These are phyloP conservation scores for Actinernus sp. DNA, from an alignment of 92 coral and sea anemone species.

Conservation along the genomic window DNA sequence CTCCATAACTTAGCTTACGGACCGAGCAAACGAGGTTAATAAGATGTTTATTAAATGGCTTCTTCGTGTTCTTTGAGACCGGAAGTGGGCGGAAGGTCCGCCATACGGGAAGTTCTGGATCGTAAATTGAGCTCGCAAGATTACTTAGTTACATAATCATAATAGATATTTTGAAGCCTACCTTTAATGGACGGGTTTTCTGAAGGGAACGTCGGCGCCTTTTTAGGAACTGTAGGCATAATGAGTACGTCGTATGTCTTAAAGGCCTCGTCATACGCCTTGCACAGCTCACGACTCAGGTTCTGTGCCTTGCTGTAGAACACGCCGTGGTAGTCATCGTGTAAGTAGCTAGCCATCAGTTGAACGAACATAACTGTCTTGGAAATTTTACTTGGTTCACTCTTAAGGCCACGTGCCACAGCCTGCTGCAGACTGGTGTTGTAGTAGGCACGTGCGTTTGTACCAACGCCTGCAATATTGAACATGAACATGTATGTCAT, in stretches of 20 bases:
- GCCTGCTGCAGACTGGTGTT: constrained; percentile 73
- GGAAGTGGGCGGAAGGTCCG: no score
- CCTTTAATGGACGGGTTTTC: constrained; percentile 27
- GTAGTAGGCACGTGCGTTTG: no score
- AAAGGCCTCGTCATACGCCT: constrained; percentile 62
- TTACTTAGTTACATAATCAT: no score
- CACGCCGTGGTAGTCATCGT: constrained; percentile 33
- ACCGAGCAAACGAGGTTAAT: no score
- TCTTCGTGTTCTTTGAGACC: no score
- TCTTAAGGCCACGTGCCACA: constrained; percentile 65
- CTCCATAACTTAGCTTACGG: no score
- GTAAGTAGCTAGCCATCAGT: constrained; percentile 42
- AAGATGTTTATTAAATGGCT: no score
- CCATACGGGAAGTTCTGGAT: no score
- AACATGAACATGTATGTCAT: no score
- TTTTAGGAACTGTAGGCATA: constrained; percentile 69
- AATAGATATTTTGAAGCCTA: no score
- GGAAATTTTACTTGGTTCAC: constrained; percentile 40
- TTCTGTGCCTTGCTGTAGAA: constrained; percentile 72
- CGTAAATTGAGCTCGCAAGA: no score
- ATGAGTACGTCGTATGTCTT: constrained; percentile 56
- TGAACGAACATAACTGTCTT: background rate
- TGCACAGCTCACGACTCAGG: constrained; percentile 52
- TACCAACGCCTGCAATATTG: no score
- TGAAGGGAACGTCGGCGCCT: constrained; percentile 42